These are phyloP conservation scores for Diploptera punctata DNA, from an alignment of 2,888 invertebrate species.

Conservation along the genomic window DNA sequence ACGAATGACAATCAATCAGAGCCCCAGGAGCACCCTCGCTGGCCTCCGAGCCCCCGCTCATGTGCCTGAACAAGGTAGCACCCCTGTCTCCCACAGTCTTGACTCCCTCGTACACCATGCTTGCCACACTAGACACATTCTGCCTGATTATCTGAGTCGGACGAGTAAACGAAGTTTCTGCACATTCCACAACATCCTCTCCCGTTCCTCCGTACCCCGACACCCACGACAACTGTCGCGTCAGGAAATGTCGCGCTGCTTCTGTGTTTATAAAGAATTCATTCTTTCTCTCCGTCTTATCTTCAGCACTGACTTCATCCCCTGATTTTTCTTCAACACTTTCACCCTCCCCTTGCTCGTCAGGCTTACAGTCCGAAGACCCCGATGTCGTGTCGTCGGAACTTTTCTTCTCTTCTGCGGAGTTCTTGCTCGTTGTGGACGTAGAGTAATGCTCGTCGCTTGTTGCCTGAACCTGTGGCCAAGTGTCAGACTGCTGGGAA, in stretches of 20 bases:
- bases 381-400: constrained; percentile 63
- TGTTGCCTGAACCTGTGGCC: constrained; percentile 64
- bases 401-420: constrained; percentile 58
- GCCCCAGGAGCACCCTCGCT: constrained; percentile 56
- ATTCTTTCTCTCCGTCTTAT: constrained; percentile 60
- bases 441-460: constrained; percentile 65
- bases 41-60: constrained; percentile 74
- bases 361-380: constrained; percentile 56
- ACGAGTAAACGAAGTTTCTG: constrained; percentile 57
- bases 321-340: neutral
- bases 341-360: constrained; percentile 26
- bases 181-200: constrained; percentile 71
- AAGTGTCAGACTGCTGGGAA: constrained; percentile 68
- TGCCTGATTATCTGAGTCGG: constrained; percentile 73
- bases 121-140: constrained; percentile 75
- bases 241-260: constrained; percentile 77
- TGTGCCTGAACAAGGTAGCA: constrained; percentile 73
- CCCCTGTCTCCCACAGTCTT: constrained; percentile 78
- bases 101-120: constrained; percentile 76
- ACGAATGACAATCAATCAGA: constrained; percentile 53
- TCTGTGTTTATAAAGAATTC: constrained; percentile 80
- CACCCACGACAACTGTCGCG: constrained; percentile 76
- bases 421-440: constrained; percentile 63
- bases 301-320: neutral
- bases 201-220: constrained; percentile 62